Evolutionary conservation across 2,888 invertebrate genomes (phyloP), one percentile per base, ranked within the genome.

Genomic region (Platynereis dumerilii): DNA sequence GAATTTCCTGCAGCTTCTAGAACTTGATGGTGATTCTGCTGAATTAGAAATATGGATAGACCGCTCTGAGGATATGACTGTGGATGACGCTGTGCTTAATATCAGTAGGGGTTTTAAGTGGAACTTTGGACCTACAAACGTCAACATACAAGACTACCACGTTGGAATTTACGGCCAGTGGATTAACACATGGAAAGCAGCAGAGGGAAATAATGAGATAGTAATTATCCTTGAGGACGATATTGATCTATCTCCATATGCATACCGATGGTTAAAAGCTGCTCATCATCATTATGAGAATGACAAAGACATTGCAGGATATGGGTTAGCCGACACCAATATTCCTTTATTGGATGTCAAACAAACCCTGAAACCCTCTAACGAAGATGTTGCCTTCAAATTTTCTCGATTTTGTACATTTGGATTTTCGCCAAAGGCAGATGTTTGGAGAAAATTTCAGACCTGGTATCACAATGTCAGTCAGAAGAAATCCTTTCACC

Each of bases 171-270:
- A 66, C 44, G 75, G 74, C 2, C 74, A 75, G 61, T 75, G 75
- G 75, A 53, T 74, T 15, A 56, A 68, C 3, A 76, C 78, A 0
- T 80, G 80, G 80, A 65, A 71, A n/a, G 73, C 74, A 0, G 53
- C 27, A 2, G 48, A 48, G 3, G 22, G 7, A 3, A 68, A 65
- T 17, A 67, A 72, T 5, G 79, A 80, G 67, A 73, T 78, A n/a
- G 78, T 73, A 0, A 67, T 80, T 1, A 71, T 80, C 34, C 59
- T 80, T 1, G 80, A 80, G 57, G 80, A 80, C 54, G 80, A 80
- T 60, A 48, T 77, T 15, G 72, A 73, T 15, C 72, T 79, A 1
- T 78, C 78, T 0, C 73, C 68, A 28, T 72, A 69, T 57, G 74
- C 76, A 44, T 79, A 76, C 61, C 66, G 69, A 44, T 80, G 76